phyloP scores from a whole-genome alignment of 2,113 vertebrate genomes.

The Xiphophorus maculatus region DNA sequence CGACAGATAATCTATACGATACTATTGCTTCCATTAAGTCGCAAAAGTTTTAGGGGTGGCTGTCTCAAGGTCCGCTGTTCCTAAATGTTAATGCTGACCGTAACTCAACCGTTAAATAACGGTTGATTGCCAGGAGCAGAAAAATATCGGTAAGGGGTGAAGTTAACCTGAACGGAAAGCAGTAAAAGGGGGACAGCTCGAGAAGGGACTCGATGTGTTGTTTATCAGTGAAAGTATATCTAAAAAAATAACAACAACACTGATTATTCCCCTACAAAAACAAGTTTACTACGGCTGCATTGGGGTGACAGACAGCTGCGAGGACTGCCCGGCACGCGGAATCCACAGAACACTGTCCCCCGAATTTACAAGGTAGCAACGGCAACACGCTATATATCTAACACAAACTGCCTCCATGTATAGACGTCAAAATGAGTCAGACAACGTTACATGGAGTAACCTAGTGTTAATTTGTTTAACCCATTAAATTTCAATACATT shows the following conservation, averaged over 20 bases:
- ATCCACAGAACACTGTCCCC: neutral
- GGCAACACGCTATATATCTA: neutral
- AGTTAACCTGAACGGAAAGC: neutral
- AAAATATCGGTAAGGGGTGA: neutral
- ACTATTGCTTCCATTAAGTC: constrained; percentile 1
- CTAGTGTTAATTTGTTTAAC: neutral
- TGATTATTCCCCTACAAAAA: neutral
- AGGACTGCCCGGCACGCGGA: neutral
- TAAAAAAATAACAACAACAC: neutral
- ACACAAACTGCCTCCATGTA: neutral
- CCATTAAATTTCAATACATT: neutral
- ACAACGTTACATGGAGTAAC: too few relatives aligned
- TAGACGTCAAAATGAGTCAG: neutral
- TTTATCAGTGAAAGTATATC: too few relatives aligned
- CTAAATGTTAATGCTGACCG: neutral
- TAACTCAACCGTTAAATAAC: neutral
- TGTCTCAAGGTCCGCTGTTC: too few relatives aligned
- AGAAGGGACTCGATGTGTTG: neutral
- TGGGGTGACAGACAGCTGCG: neutral
- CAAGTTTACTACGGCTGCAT: neutral
- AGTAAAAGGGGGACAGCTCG: neutral
- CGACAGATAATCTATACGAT: constrained; percentile 11
- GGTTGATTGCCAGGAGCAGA: neutral
- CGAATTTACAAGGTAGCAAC: neutral
- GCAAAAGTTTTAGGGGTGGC: neutral